Evolutionary conservation across 2,113 vertebrate species (phyloP).

Genomic region (Mastomys coucha): DNA sequence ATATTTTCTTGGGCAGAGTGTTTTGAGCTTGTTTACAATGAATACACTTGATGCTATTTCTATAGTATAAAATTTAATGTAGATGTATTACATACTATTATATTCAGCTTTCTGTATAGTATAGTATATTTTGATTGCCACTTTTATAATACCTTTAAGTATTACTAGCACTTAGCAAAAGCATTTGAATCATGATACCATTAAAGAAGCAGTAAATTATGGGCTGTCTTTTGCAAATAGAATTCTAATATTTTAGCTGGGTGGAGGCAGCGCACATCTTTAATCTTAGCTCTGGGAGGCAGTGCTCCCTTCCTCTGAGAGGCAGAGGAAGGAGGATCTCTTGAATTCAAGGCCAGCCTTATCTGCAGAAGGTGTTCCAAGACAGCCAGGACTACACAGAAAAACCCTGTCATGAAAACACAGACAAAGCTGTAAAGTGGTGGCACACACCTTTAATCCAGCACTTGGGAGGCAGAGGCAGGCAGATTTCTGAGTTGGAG

Average conservation of each 20-base stretch:
- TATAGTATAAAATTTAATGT: neutral
- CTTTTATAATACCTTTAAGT: neutral
- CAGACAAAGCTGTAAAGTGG: too few relatives aligned
- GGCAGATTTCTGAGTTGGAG: too few relatives aligned
- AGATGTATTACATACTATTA: neutral
- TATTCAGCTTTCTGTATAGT: neutral
- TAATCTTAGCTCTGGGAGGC: neutral
- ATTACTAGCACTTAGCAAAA: neutral
- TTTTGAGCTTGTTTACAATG: constrained; percentile 2
- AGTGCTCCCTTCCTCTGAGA: too few relatives aligned
- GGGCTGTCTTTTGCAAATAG: neutral
- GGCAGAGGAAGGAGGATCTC: neutral
- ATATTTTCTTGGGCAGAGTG: neutral
- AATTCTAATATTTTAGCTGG: neutral
- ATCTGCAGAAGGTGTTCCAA: neutral
- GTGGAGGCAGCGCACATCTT: neutral
- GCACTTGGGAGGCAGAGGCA: too few relatives aligned
- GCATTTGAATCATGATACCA: neutral
- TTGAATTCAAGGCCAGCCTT: neutral
- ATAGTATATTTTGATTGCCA: neutral
- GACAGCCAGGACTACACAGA: neutral
- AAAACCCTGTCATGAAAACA: neutral
- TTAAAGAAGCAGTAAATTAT: neutral
- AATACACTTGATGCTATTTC: neutral
- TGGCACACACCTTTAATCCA: too few relatives aligned